Evolutionary conservation across 2,113 vertebrate species (phyloP), one percentile per base, ranked within the genome.

Genomic region (Zingel zingel): DNA sequence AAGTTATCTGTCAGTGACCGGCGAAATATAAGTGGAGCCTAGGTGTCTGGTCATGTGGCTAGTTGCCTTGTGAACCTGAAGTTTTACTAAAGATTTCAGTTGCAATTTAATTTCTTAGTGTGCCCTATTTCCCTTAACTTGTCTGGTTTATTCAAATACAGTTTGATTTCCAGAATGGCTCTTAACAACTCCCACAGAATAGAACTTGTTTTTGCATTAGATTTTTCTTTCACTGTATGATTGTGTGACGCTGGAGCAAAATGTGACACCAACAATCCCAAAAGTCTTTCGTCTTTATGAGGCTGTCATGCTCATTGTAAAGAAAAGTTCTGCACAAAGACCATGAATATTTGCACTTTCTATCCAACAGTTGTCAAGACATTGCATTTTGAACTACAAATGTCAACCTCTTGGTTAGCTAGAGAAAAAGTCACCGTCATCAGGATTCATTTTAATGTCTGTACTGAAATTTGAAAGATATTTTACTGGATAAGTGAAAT

Each of bases 1-100:
- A 48, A 72, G 75, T 30, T 74, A 68, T 79, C 80, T 77, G 71
- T 50, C 77, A 54, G 47, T 13, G 57, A 84, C 77, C 81, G 51
- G 13, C 36, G 45, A 64, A 77, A 80, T 59, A 3, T 3, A 79
- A 83, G 66, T 69, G 71, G 76, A 73, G 81, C 48, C 57, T 30
- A 62, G 76, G 72, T 73, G 69, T 72, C 59, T 63, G 10, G 33
- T 78, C 23, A 47, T 39, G 27, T 56, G n/a, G 72, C 14, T 14
- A 16, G 13, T 79, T 61, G 62, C 54, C 19, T 62, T 23, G 18
- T 72, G 48, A 76, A 11, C 6, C 30, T 57, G 18, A 36, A 43
- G 30, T 15, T 58, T 68, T 58, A 33, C 6, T 11, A 13, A 30
- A n/a, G 61, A 48, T 43, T 74, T 76, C 13, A 48, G 7, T 27